Base-by-base conservation (phyloP, 2,888 invertebrate species). In the Acanthoscelides obtectus region DNA sequence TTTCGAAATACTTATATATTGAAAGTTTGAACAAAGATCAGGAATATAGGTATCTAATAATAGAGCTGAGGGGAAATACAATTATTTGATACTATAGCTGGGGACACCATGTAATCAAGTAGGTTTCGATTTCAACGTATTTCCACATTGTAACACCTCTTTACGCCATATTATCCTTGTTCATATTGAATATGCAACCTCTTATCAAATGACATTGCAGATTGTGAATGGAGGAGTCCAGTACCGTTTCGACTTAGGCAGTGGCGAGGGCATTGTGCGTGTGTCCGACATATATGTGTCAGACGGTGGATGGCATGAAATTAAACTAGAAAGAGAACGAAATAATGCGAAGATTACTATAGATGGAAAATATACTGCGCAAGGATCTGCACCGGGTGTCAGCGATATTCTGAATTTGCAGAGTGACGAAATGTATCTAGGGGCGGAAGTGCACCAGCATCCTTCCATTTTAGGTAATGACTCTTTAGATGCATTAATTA, bases 231-330 rank as follows among this genome's bases (percentile, higher is more conserved):
- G 97, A 0, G 90, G 90, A 69, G 90, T 97, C 17, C 96, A 95
- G 84, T 96, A 96, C 85, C 90, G 94, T 76, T 96, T 97, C 88
- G 95, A 98, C 84, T 89, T 97, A 77, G 98, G 98, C 21, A 93
- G 94, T 77, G 98, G 98, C 5, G 94, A 94, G 85, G 96, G 95
- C 64, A 86, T 93, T 70, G 93, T 96, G 27, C 89, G 93, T 75
- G 93, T 94, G 0, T 90, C 91, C 27, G 91, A 92, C 72, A 87
- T 91, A n/a, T 90, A 90, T 80, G 89, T 95, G n/a, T 91, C 93
- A 25, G 95, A 96, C 82, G 95, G 95, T 4, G 89, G 90, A 77
- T 96, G 96, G 96, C 96, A 96, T 83, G 90, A 91, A 77, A 88
- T 91, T 25, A 88, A 91, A 65, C 86, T 98, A 73, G 95, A 96